Conservation (phyloP, 2,113 vertebrate species). For the Indicator indicator region DNA sequence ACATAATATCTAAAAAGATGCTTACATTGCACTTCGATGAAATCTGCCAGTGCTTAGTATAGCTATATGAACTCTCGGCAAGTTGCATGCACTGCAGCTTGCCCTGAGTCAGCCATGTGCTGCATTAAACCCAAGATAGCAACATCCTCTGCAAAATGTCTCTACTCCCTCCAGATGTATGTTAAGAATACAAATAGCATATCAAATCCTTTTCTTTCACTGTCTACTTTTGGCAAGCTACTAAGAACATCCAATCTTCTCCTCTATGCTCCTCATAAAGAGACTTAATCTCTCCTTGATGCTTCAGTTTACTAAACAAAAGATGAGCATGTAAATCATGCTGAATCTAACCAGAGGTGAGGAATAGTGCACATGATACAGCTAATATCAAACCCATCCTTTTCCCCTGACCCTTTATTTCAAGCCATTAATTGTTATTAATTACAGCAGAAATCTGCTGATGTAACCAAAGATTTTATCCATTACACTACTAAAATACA, state of each 20-base stretch:
- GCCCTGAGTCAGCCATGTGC: conserved; percentile 2
- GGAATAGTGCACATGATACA: not conserved
- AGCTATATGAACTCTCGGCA: not conserved
- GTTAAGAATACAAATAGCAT: conserved; percentile 53
- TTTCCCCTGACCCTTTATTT: conserved; percentile 26
- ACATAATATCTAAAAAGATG: not conserved
- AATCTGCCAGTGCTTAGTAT: not conserved
- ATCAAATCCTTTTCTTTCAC: conserved; percentile 48
- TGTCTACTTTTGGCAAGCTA: conserved; percentile 52
- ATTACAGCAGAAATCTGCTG: conserved; percentile 59
- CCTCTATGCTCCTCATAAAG: conserved; percentile 29
- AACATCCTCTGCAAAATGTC: not conserved
- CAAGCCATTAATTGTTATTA: conserved; percentile 58
- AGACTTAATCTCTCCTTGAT: conserved; percentile 52
- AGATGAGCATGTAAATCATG: conserved; percentile 27
- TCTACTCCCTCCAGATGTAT: conserved; percentile 17
- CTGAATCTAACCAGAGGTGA: conserved; percentile 28
- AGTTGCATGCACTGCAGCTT: not conserved
- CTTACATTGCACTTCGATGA: not conserved
- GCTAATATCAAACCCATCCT: conserved; percentile 10
- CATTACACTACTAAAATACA: conserved; percentile 27
- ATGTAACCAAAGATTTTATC: conserved; percentile 45
- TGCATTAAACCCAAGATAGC: not conserved
- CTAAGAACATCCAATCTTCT: conserved; percentile 55
- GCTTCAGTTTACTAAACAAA: conserved; percentile 51